These are phyloP conservation scores for Oscarella lobularis DNA, from an alignment of 37 sponge, comb jelly and placozoan genomes.

Conservation along the genomic window DNA sequence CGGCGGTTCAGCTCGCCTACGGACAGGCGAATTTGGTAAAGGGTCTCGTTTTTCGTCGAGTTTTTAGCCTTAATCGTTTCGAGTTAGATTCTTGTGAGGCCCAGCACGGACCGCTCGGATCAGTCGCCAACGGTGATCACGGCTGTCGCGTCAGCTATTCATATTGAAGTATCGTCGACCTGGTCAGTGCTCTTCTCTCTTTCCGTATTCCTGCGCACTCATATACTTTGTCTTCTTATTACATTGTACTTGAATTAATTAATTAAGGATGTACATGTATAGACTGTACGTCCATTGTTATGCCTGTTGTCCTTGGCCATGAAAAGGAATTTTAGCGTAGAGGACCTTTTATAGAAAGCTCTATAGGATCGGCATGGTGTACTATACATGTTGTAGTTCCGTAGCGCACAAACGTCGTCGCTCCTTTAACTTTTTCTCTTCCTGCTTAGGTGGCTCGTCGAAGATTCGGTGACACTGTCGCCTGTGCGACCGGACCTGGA, in stretches of 20 bases:
- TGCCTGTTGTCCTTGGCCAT: no score
- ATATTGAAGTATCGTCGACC: slow-evolving; percentile 23
- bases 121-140: slow-evolving; percentile 19
- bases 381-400: no score
- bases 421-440: no score
- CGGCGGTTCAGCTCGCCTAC: slow-evolving; percentile 71
- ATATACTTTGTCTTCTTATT: no score
- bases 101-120: slow-evolving; percentile 21
- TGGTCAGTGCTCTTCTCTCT: slow-evolving; percentile 13
- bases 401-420: no score
- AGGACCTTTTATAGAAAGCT: no score
- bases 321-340: no score
- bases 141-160: slow-evolving; percentile 18
- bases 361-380: no score
- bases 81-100: slow-evolving; percentile 31
- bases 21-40: slow-evolving; percentile 68
- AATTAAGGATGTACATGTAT: no score
- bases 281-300: no score
- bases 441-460: slow-evolving; percentile 50
- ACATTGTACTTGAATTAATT: no score
- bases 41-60: background rate
- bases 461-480: slow-evolving; percentile 31
- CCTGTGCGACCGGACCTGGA: slow-evolving; percentile 1
- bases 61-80: background rate
- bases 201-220: no score